Percentiles rank a stretch among this genome's conserved stretches.
Evolutionary conservation across 2,113 vertebrate species (phyloP).

Genomic region (Gadus macrocephalus): DNA sequence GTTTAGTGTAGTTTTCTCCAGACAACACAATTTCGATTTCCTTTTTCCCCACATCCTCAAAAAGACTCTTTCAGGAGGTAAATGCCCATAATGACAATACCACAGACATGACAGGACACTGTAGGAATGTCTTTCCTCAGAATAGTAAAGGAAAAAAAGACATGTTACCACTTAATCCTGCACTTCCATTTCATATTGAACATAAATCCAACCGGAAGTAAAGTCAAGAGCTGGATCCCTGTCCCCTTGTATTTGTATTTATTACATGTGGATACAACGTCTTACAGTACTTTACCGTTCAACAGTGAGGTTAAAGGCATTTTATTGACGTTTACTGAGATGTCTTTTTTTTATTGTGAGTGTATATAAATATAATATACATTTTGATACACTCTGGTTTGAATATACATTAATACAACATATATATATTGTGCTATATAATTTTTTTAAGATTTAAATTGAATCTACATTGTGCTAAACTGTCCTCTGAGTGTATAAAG

Average conservation of each 20-base stretch:
- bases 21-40: conserved; percentile 55
- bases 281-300: too few relatives aligned
- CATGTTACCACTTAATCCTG: not conserved
- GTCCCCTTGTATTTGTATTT: not conserved
- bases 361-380: too few relatives aligned
- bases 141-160: not conserved
- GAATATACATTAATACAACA: too few relatives aligned
- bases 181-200: not conserved
- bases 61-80: conserved; percentile 13
- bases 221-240: not conserved
- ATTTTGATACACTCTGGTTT: too few relatives aligned
- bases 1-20: not conserved
- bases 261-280: not conserved
- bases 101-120: conserved; percentile 35
- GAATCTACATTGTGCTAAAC: too few relatives aligned
- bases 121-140: conserved; percentile 19
- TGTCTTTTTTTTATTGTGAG: too few relatives aligned
- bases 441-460: too few relatives aligned
- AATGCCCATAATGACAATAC: conserved; percentile 52
- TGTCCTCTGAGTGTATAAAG: too few relatives aligned
- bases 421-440: too few relatives aligned
- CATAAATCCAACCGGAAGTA: not conserved
- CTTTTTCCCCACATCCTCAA: conserved; percentile 39
- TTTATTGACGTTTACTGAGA: too few relatives aligned
- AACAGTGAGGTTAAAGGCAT: too few relatives aligned